phyloP scores from a whole-genome alignment of 2,888 invertebrate species.

The Ferrisia virgata region DNA sequence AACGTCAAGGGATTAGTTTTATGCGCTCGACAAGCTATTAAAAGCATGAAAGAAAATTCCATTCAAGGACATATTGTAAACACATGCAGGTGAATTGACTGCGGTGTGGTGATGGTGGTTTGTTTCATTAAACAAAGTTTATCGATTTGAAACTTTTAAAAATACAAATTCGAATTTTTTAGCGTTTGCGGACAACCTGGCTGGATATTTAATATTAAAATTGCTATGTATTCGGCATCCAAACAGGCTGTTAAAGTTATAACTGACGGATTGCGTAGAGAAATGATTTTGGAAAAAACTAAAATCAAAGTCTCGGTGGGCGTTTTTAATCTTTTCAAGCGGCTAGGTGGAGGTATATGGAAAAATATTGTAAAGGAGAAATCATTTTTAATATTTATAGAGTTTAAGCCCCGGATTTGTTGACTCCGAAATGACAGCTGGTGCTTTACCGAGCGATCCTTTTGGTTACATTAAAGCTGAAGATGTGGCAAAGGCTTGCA shows the following conservation, averaged over 20 bases:
- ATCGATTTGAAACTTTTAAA: not conserved
- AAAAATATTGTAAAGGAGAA: not conserved
- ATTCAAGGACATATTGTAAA: not conserved
- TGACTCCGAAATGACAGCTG: not conserved
- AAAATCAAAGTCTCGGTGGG: not conserved
- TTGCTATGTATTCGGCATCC: not conserved
- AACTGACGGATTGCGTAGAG: not conserved
- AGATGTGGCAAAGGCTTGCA: not conserved
- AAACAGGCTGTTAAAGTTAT: not conserved
- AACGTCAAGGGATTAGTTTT: not conserved
- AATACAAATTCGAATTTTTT: not conserved
- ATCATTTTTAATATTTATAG: not conserved
- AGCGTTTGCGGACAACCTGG: not conserved
- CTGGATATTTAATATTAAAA: not conserved
- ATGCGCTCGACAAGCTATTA: not conserved
- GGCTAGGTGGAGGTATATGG: not conserved
- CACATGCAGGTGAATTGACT: not conserved
- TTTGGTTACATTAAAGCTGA: not conserved
- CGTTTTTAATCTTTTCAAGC: not conserved
- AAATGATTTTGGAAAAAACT: not conserved
- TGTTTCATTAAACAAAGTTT: not conserved
- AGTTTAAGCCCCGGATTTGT: not conserved
- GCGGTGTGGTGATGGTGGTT: not conserved
- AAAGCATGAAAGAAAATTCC: not conserved
- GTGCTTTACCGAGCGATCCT: not conserved